These are phyloP conservation scores for Myzus persicae DNA, from an alignment of 1,140 invertebrate genomes.

Conservation along the genomic window DNA sequence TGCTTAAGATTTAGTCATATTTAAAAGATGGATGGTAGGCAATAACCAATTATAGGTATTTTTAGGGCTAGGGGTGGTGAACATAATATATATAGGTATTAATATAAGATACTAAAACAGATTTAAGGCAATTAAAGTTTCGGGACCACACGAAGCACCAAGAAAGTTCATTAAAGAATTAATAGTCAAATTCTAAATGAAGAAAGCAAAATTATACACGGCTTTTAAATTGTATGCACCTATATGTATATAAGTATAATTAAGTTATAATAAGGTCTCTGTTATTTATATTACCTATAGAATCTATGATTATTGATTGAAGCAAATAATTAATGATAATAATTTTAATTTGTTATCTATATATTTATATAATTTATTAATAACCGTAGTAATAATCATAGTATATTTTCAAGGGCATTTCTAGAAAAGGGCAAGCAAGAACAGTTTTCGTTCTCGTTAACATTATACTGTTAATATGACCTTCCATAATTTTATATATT, in stretches of 20 bases:
- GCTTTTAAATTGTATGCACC: not conserved
- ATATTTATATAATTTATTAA: not conserved
- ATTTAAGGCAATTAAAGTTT: too few species aligned
- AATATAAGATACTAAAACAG: too few species aligned
- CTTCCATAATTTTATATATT: not conserved
- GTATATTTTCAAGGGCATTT: constrained; percentile 3
- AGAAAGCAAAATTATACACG: not conserved
- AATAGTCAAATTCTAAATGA: not conserved
- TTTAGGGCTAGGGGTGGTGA: too few species aligned
- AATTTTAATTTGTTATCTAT: constrained; percentile 4
- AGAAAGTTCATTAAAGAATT: not conserved
- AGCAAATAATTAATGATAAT: not conserved
- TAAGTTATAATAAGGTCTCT: not conserved
- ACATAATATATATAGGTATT: too few species aligned
- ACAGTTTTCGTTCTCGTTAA: not conserved
- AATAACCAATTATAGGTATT: not conserved
- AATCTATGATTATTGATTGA: not conserved
- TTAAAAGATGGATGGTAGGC: not conserved
- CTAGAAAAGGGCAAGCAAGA: constrained; percentile 20
- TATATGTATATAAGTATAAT: not conserved
- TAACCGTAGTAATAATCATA: not conserved
- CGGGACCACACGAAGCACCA: not conserved
- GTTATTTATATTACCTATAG: too few species aligned
- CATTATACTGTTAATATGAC: not conserved
- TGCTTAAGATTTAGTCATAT: not conserved